phyloP scores from a whole-genome alignment of 1,140 invertebrate species.

The Drosophila fuyamai region DNA sequence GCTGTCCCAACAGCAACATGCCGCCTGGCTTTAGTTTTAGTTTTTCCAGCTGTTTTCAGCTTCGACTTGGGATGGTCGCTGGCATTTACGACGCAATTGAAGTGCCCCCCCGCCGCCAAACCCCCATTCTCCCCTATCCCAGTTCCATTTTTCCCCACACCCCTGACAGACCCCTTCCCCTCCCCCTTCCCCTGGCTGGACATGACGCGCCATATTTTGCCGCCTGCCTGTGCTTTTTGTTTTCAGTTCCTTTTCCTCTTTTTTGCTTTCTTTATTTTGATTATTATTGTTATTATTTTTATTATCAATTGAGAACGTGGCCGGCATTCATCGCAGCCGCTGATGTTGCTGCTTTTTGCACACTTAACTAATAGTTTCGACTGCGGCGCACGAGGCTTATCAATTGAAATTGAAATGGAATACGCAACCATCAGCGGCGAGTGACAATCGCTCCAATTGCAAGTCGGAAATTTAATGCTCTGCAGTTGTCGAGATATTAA shows the following conservation, averaged over 20 bases:
- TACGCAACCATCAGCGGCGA: slow-evolving; percentile 52
- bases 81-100: slow-evolving; percentile 73
- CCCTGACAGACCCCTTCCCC: not conserved
- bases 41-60: slow-evolving; percentile 59
- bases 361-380: slow-evolving; percentile 76
- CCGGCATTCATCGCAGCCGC: slow-evolving; percentile 68
- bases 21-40: slow-evolving; percentile 20
- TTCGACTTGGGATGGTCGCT: slow-evolving; percentile 55
- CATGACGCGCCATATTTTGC: slow-evolving; percentile 82
- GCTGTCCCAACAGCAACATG: not conserved
- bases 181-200: slow-evolving; percentile 13
- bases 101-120: slow-evolving; percentile 14
- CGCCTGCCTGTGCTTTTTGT: slow-evolving; percentile 37
- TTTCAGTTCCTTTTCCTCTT: slow-evolving; percentile 21
- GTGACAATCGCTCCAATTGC: slow-evolving; percentile 14
- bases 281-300: slow-evolving; percentile 81
- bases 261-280: slow-evolving; percentile 58
- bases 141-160: no score
- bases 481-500: slow-evolving; percentile 9
- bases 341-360: slow-evolving; percentile 54
- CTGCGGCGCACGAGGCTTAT: slow-evolving; percentile 66
- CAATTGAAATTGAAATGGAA: slow-evolving; percentile 77
- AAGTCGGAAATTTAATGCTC: slow-evolving; percentile 42
- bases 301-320: slow-evolving; percentile 83
- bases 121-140: not conserved